These are phyloP conservation scores for Tamandua tetradactyla DNA, from an alignment of 2,797 vertebrate species.

Conservation along the genomic window DNA sequence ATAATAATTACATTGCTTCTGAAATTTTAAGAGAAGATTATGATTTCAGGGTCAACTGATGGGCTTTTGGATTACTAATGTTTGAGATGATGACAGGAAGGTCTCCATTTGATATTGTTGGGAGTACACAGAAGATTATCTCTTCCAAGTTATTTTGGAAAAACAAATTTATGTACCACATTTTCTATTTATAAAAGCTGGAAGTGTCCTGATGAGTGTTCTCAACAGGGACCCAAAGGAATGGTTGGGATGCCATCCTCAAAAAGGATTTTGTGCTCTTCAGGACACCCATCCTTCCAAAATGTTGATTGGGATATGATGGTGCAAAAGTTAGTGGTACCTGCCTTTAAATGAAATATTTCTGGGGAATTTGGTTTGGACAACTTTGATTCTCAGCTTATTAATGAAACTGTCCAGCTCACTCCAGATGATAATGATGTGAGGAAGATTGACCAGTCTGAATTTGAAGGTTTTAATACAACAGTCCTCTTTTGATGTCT, in stretches of 20 bases:
- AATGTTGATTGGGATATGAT: conserved; percentile 81
- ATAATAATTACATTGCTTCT: conserved; percentile 99
- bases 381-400: conserved; percentile 99
- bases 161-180: no score
- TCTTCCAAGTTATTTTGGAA: no score
- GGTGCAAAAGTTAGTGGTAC: conserved; percentile 99
- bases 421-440: conserved; percentile 98
- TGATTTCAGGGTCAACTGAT: conserved; percentile 99
- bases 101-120: conserved; percentile 98
- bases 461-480: conserved; percentile 99
- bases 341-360: conserved; percentile 99
- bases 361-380: conserved; percentile 98
- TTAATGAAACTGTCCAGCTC: conserved; percentile 98
- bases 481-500: conserved; percentile 99
- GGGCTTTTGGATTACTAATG: conserved; percentile 98
- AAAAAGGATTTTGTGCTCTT: no score
- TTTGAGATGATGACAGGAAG: conserved; percentile 99
- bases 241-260: no score
- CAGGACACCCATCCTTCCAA: no score
- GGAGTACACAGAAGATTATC: conserved; percentile 99
- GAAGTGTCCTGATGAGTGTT: no score
- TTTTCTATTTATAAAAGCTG: no score
- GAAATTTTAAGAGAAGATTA: conserved; percentile 99
- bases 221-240: no score
- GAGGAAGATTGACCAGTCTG: conserved; percentile 99